phyloP scores from a whole-genome alignment of 2,888 invertebrate species.

The Nudaria mundana region DNA sequence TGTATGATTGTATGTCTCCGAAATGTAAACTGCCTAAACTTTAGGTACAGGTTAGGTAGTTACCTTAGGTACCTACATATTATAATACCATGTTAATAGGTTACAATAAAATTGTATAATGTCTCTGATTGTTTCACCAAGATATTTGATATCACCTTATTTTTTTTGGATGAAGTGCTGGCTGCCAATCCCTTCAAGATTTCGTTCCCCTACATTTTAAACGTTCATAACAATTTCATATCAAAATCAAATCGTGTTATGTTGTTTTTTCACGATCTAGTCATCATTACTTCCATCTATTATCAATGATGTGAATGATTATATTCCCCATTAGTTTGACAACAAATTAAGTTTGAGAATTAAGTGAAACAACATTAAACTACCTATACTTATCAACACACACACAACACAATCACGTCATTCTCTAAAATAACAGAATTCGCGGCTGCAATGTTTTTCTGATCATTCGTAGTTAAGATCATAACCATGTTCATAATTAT shows the following conservation, averaged over 20 bases:
- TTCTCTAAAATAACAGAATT: slow-evolving; percentile 23
- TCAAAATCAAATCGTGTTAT: slow-evolving; percentile 10
- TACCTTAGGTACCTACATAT: too few relatives aligned
- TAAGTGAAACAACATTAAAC: slow-evolving; percentile 19
- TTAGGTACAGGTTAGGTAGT: too few relatives aligned
- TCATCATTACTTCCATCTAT: slow-evolving; percentile 35
- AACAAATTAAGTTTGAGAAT: slow-evolving; percentile 21
- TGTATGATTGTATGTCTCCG: too few relatives aligned
- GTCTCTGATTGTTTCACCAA: too few relatives aligned
- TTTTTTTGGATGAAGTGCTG: slow-evolving; percentile 11
- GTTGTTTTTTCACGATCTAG: slow-evolving; percentile 34
- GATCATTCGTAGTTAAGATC: slow-evolving; percentile 64
- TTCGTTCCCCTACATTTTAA: slow-evolving; percentile 16
- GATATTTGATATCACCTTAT: slow-evolving; percentile 7
- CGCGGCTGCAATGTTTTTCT: slow-evolving; percentile 24
- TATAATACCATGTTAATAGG: too few relatives aligned
- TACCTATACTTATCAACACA: too few relatives aligned
- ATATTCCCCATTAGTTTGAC: slow-evolving; percentile 15
- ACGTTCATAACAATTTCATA: slow-evolving; percentile 18
- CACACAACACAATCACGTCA: slow-evolving; percentile 16
- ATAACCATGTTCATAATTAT: slow-evolving; percentile 70
- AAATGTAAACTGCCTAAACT: too few relatives aligned
- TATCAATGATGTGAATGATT: slow-evolving; percentile 22
- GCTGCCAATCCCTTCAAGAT: slow-evolving; percentile 12
- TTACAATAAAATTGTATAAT: too few relatives aligned